A percentile compares a stretch with the other conserved stretches of the same genome.
phyloP scores from a whole-genome alignment of 2,888 invertebrate species.

The Netelia inedita region DNA sequence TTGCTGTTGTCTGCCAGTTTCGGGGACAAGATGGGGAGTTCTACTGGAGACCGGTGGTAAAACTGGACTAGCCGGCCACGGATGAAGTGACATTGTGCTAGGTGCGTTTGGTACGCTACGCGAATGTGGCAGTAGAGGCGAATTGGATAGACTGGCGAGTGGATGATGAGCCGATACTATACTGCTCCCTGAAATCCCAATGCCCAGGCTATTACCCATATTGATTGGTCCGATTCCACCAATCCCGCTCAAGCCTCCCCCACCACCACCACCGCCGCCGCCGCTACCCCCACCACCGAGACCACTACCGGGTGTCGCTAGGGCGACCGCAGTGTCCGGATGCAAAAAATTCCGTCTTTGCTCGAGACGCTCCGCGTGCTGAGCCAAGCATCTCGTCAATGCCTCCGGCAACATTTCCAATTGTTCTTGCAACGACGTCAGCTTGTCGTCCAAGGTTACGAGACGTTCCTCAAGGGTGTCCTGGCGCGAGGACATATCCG shows the following conservation, averaged over 20 bases:
- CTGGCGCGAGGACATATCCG: constrained; percentile 98
- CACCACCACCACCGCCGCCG: constrained; percentile 75
- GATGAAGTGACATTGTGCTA: constrained; percentile 88
- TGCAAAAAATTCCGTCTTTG: constrained; percentile 94
- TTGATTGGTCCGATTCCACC: constrained; percentile 56
- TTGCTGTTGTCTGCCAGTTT: constrained; percentile 85
- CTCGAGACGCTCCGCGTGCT: constrained; percentile 92
- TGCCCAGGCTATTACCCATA: constrained; percentile 74
- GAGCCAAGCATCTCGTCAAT: constrained; percentile 90
- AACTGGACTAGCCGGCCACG: constrained; percentile 93
- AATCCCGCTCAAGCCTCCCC: constrained; percentile 45
- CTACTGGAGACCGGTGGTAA: constrained; percentile 90
- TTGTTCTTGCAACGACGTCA: constrained; percentile 94
- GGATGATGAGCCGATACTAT: constrained; percentile 80
- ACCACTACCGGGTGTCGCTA: constrained; percentile 85
- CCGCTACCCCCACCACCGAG: constrained; percentile 86
- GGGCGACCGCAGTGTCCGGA: constrained; percentile 92
- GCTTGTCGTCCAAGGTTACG: constrained; percentile 96
- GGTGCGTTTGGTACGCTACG: constrained; percentile 87
- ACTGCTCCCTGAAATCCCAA: constrained; percentile 77
- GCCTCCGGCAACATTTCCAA: constrained; percentile 94
- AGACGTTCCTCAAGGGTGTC: constrained; percentile 97
- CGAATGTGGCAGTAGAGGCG: constrained; percentile 84
- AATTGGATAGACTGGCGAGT: constrained; percentile 79
- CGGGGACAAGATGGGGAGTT: constrained; percentile 91